Conservation (phyloP, 2,113 vertebrate genomes). For the Cygnus buccinator region DNA sequence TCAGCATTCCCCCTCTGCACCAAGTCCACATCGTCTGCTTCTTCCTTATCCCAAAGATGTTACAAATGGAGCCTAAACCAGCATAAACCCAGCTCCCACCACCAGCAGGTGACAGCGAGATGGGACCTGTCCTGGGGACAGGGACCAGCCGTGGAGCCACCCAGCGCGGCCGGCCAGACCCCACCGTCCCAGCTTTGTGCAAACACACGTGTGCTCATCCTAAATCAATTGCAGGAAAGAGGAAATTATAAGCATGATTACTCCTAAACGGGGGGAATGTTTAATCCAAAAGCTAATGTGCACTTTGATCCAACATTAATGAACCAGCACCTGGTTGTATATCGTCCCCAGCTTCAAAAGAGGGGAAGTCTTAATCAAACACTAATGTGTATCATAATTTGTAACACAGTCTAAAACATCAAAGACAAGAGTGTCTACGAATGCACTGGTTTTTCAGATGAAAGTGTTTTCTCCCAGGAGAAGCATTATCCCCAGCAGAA, state of each 20-base stretch:
- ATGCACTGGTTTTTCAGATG: conserved; percentile 61
- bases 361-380: conserved; percentile 71
- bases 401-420: conserved; percentile 69
- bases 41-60: neutral
- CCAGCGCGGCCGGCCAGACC: neutral
- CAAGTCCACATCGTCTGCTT: neutral
- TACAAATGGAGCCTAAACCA: neutral
- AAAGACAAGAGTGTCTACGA: conserved; percentile 51
- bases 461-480: conserved; percentile 68
- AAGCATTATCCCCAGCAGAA: conserved; percentile 64
- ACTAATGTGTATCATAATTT: conserved; percentile 71
- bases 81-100: neutral
- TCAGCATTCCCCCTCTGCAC: neutral
- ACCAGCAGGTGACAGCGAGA: neutral
- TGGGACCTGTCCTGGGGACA: neutral
- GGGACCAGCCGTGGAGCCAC: fast-evolving
- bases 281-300: conserved; percentile 66
- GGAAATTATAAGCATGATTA: conserved; percentile 62
- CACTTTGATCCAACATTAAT: conserved; percentile 73
- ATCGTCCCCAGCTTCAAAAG: conserved; percentile 58
- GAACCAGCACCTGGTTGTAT: conserved; percentile 59
- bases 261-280: conserved; percentile 56
- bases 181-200: neutral
- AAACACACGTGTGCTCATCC: neutral
- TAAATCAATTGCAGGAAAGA: conserved; percentile 42